These are phyloP conservation scores for Acanthis flammea DNA, from an alignment of 2,797 vertebrate genomes.

Conservation along the genomic window DNA sequence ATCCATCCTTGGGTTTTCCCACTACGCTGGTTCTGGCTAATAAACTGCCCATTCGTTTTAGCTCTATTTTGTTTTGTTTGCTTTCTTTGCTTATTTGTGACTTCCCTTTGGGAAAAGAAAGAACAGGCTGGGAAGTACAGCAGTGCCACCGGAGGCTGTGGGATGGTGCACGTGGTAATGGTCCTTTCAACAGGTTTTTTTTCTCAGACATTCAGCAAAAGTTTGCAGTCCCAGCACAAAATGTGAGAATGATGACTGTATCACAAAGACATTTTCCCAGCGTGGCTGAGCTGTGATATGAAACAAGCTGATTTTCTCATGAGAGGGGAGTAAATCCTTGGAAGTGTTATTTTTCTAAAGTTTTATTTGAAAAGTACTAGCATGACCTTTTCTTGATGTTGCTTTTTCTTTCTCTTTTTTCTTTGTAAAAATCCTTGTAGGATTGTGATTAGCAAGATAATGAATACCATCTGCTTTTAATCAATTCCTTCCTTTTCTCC, in stretches of 20 bases:
- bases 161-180: not conserved
- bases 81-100: constrained; percentile 38
- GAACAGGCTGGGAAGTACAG: not conserved
- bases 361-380: constrained; percentile 71
- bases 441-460: constrained; percentile 79
- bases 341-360: constrained; percentile 56
- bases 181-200: not conserved
- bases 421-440: constrained; percentile 50
- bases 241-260: constrained; percentile 54
- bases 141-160: not conserved
- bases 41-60: not conserved
- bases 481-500: constrained; percentile 79
- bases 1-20: not conserved
- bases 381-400: constrained; percentile 70
- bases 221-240: not conserved
- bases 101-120: not conserved
- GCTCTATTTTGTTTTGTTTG: not conserved
- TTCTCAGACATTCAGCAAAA: not conserved
- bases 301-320: constrained; percentile 50
- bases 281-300: constrained; percentile 28
- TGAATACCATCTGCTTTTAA: constrained; percentile 79
- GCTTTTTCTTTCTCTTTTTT: constrained; percentile 49
- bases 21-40: not conserved
- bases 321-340: constrained; percentile 49
- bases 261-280: constrained; percentile 56